Base-by-base conservation (phyloP, 2,888 invertebrate genomes). In the Noctua janthina region DNA sequence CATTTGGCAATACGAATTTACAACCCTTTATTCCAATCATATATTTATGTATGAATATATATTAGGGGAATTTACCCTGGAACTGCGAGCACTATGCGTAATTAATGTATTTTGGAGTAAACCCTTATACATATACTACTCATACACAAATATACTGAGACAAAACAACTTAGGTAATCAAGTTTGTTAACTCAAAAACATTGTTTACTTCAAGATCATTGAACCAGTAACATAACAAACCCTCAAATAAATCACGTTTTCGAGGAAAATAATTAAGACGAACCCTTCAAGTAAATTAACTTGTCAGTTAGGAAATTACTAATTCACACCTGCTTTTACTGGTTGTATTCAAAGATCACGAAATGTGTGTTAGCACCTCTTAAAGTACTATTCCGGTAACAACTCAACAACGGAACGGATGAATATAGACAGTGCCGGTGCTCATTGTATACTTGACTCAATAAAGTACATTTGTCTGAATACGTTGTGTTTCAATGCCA, bases 301-400 rank as follows among this genome's bases (percentile, higher is more conserved):
- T 92, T 90, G 90, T 91, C 90, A 87, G 90, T 89, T 92, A 93
- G 94, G 93, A 94, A 94, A 94, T 94, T 93, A 92, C 90, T 92
- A 94, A 94, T 95, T 94, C 90, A 93, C 94, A 93, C 92, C 85
- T 91, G 91, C 92, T 94, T 93, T 94, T 94, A 94, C 93, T 91
- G 89, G 88, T 90, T 78, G 91, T 92, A 94, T 94, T 94, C 92
- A 93, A 92, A 92, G 92, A 93, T 95, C 96, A 96, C 96, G 96
- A 94, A 94, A 92, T 91, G 89, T 90, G 90, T 92, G 92, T 96
- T 96, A 96, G 94, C 96, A 96, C 95, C 95, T 95, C 91, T 91
- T 90, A 89, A 91, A 84, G 91, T 92, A 93, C 89, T 91, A 91
- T 91, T 87, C 91, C 90, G 84, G 89, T 81, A 87, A 90, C 82